A percentile compares a stretch with the other conserved stretches of the same genome.
Conservation (phyloP, 2,888 invertebrate species). For the Drosophila prolongata region DNA sequence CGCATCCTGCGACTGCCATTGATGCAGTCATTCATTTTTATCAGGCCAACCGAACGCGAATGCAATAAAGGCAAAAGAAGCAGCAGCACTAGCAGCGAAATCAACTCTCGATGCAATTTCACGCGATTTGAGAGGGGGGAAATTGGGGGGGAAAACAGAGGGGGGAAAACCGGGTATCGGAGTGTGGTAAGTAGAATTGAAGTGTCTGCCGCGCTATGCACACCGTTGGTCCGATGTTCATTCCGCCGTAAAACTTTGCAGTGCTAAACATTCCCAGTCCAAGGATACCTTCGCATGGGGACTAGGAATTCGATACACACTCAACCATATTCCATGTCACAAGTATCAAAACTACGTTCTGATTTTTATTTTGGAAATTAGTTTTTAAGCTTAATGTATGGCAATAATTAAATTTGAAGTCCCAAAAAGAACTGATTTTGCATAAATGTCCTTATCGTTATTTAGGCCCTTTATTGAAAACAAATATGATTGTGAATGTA, state of each 20-base stretch:
- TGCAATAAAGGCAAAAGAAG: conserved; percentile 61
- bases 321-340: not conserved
- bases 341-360: not conserved
- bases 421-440: too few relatives aligned
- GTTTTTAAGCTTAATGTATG: too few relatives aligned
- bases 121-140: conserved; percentile 21
- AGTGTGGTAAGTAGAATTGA: conserved; percentile 31
- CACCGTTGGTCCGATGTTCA: conserved; percentile 23
- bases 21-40: conserved; percentile 75
- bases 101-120: conserved; percentile 47
- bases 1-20: conserved; percentile 47
- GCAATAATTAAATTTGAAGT: too few relatives aligned
- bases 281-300: not conserved
- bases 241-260: conserved; percentile 37
- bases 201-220: conserved; percentile 36
- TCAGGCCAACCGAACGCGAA: conserved; percentile 62
- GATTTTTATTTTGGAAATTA: too few relatives aligned
- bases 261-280: conserved; percentile 11
- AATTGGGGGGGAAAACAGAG: not conserved
- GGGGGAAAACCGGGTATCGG: not conserved
- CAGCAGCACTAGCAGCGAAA: conserved; percentile 20
- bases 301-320: too few relatives aligned
- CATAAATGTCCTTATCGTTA: too few relatives aligned
- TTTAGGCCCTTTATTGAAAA: too few relatives aligned
- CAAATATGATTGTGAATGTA: too few relatives aligned